Base-by-base conservation (phyloP, 2,888 invertebrate species). In the Ptychoptera contaminata region DNA sequence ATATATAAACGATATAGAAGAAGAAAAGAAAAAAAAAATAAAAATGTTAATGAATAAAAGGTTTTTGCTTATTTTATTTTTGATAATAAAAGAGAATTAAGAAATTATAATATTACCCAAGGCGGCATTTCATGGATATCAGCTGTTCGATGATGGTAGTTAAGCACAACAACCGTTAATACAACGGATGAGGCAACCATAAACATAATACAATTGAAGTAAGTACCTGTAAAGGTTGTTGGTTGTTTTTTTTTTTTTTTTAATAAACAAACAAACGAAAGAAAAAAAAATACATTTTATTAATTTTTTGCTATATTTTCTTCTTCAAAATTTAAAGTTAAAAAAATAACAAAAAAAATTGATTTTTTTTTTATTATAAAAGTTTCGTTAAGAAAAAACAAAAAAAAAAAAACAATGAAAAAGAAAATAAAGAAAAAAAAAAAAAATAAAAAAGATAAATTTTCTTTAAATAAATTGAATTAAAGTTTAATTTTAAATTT, bases 141-240 rank as follows among this genome's bases (percentile, higher is more conserved):
- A 49, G 93, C 90, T 55, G 90, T 90, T 58, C 94, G 79, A 69
- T 96, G 94, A 69, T 96, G 96, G 69, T 91, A 94, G 72, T 96
- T 96, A 54, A 96, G 78, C 55, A 96, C 93, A 56, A 94, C 83
- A 55, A 96, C 93, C 44, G 96, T 96, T 59, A 93, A 77, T 57
- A 94, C 91, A 67, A 96, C 94, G 52, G 94, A 94, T 51, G 93
- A 90, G 48, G 94, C 93, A 70, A 94, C 94, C 93, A 96, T 94
- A 72, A 96, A 90, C 96, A 96, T 96, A 71, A 94, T 94, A 76
- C 93, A 93, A 74, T 94, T 94, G 81, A 96, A 96, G 75, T 96
- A 96, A 57, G 94, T 91, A 65, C 94, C 94, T 91, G 75, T 56
- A 67, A 7, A 23, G 34, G 16, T 36, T 2, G n/a, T 12, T 36